Evolutionary conservation across 1,140 invertebrate genomes (phyloP), one percentile per base, ranked within the genome.

Genomic region (Triops longicaudatus): DNA sequence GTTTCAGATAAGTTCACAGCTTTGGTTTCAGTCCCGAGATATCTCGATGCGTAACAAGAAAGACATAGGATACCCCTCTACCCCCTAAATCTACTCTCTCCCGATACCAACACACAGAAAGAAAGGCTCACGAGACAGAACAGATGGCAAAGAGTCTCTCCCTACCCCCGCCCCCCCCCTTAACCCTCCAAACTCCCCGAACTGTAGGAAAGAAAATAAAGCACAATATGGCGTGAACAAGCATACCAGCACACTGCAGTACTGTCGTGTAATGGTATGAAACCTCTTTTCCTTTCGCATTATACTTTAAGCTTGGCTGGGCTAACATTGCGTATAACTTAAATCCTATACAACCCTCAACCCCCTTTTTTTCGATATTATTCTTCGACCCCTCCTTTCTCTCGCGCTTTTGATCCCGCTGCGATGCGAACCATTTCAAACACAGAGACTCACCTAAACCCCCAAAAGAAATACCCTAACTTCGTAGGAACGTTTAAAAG

Each of bases 151-250:
- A 63, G 17, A 12, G 50, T 14, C 50, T 63, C 50, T 22, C 50
- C 50, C 50, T 22, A 37, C 7, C 31, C 2, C 31, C 31, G 2
- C 31, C 7, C 31, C 2, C 31, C 31, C 31, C 31, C 2, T 37
- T 37, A 37, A 37, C 31, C 31, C 31, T 7, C 31, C 31, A 37
- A 37, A n/a, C n/a, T 7, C 31, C 31, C 31, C 31, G 2, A 37
- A 37, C 17, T 63, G 14, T 17, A 22, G 50, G 50, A 63, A 63
- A 37, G 31, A 37, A 63, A 63, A 63, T 63, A 63, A 63, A 0
- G 50, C 50, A 63, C 50, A 63, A 63, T 63, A 63, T 63, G 50
- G 50, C 50, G 50, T 63, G 50, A 63, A 63, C 50, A 63, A 63
- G 50, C 50, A 63, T 63, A 63, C 50, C 50, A 63, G 50, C 50